Base-by-base conservation (phyloP, 35 echinoderm and acorn worm genomes). In the Patiria miniata region DNA sequence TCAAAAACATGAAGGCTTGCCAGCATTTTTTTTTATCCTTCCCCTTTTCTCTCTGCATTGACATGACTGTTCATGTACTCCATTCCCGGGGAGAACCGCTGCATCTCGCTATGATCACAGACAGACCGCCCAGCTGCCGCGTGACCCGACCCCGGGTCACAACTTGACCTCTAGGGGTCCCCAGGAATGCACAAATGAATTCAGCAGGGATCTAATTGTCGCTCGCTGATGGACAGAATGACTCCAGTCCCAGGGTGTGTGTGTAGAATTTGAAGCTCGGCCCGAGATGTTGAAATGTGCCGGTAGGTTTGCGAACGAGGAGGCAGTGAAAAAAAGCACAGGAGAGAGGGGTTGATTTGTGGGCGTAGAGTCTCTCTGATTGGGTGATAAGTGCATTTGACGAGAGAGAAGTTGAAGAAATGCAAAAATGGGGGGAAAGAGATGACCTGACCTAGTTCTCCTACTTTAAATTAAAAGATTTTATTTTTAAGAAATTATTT, bases 201-300 rank as follows among this genome's bases (percentile, higher is more conserved):
- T 73, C 65, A 73, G 65, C 65, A 73, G 65, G 65, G 65, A 73
- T 73, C 65, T 73, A 73, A 73, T 73, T 73, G 65, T 73, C 34
- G 65, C 65, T 73, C 34, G 65, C 65, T 73, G 65, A 73, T 73
- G 65, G 65, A 73, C 65, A 16, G 65, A 73, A 73, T 73, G 34
- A 73, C 65, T 73, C 29, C n/a, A n/a, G 29, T 9, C 29, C 65
- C 29, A 26, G 42, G n/a, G 19, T 60, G 57, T n/a, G 65, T 34
- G 26, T 73, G 65, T 14, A 73, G 34, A 73, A 73, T 73, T 34
- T 30, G 26, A 26, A 7, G 65, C 42, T 47, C 42, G 21, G 34
- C 65, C 65, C 15, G 8, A 73, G 65, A 32, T 73, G 65, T 30
- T 73, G 65, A 73, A 73, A 73, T 73, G 65, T 73, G 26, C 26